A percentile compares a stretch with the other conserved stretches of the same genome.
Evolutionary conservation across 2,888 invertebrate species (phyloP).

Genomic region (Leucophenga montana): DNA sequence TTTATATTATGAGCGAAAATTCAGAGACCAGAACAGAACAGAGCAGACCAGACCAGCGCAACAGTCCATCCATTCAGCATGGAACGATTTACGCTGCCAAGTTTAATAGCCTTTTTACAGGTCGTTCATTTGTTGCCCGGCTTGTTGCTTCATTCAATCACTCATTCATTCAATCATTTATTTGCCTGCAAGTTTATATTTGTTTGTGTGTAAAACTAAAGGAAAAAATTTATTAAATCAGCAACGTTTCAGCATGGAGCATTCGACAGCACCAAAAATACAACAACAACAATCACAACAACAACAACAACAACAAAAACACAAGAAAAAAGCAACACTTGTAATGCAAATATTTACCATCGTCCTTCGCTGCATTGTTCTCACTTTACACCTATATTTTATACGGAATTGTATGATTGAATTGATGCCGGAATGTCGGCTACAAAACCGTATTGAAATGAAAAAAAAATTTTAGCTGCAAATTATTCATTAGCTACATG

Average conservation of each 20-base stretch:
- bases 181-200: slow-evolving; percentile 34
- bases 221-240: slow-evolving; percentile 33
- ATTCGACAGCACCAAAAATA: no score
- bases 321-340: slow-evolving; percentile 42
- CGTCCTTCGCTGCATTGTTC: slow-evolving; percentile 15
- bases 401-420: no score
- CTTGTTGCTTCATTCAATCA: not conserved
- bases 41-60: not conserved
- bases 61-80: not conserved
- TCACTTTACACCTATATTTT: not conserved
- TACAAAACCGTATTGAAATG: no score
- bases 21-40: not conserved
- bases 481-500: no score
- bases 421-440: no score
- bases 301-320: not conserved
- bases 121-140: slow-evolving; percentile 51
- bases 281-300: no score
- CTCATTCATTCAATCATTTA: slow-evolving; percentile 40
- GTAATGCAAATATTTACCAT: slow-evolving; percentile 48
- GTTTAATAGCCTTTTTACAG: slow-evolving; percentile 65
- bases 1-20: slow-evolving; percentile 13
- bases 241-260: not conserved
- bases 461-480: no score
- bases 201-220: slow-evolving; percentile 40
- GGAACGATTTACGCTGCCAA: slow-evolving; percentile 30